These are phyloP conservation scores for Lanius collurio DNA, from an alignment of 2,113 vertebrate species.

Conservation along the genomic window DNA sequence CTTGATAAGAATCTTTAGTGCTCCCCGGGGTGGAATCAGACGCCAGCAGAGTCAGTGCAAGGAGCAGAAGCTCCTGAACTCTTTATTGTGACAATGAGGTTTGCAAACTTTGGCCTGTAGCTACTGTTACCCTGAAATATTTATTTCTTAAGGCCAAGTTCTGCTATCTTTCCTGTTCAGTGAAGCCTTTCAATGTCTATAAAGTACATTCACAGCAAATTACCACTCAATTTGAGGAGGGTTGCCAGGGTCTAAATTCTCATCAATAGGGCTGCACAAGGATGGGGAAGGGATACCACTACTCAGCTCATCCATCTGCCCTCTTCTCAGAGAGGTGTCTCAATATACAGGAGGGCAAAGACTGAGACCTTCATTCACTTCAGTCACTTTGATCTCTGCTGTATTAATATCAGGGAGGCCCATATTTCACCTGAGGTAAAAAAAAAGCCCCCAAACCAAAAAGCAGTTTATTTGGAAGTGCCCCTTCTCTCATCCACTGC, in stretches of 20 bases:
- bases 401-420: not conserved
- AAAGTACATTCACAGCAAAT: conserved; percentile 6
- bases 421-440: not conserved
- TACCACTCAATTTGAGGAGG: not conserved
- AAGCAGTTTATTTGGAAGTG: not conserved
- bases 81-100: conserved; percentile 45
- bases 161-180: conserved; percentile 16
- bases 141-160: conserved; percentile 50
- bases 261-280: not conserved
- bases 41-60: conserved; percentile 23
- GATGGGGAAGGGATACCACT: not conserved
- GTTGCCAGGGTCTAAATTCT: not conserved
- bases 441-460: not conserved
- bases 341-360: not conserved
- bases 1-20: conserved; percentile 62
- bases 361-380: conserved; percentile 17
- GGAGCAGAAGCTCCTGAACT: conserved; percentile 60
- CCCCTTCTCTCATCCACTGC: not conserved
- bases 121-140: conserved; percentile 56
- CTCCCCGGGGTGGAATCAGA: conserved; percentile 56
- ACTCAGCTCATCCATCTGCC: not conserved
- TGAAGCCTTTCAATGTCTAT: not conserved
- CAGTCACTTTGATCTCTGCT: conserved; percentile 1
- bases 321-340: not conserved
- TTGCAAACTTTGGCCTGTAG: conserved; percentile 57